Conservation (phyloP, 2,888 invertebrate species). For the Leucania comma region DNA sequence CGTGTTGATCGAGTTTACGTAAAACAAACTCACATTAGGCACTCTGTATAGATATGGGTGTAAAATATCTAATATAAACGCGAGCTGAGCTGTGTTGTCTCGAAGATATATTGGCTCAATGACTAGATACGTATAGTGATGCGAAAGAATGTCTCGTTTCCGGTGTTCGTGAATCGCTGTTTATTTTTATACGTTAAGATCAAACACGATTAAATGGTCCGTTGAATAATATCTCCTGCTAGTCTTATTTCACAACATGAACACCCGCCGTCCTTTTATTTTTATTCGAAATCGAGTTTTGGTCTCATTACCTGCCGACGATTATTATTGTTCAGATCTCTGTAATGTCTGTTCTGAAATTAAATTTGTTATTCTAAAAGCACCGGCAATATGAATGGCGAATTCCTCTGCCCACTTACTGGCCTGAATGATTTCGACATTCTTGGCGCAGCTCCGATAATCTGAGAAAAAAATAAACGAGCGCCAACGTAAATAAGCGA, state of each 20-base stretch:
- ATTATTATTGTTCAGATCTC: conserved; percentile 52
- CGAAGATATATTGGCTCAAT: conserved; percentile 35
- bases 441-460: conserved; percentile 89
- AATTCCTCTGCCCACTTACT: conserved; percentile 89
- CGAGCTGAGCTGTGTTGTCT: conserved; percentile 18
- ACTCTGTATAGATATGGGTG: too few relatives aligned
- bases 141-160: conserved; percentile 61
- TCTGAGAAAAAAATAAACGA: conserved; percentile 87
- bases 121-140: conserved; percentile 49
- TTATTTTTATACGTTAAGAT: conserved; percentile 60
- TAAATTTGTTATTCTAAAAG: conserved; percentile 76
- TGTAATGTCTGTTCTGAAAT: conserved; percentile 64
- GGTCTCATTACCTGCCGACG: conserved; percentile 41
- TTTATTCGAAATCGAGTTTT: conserved; percentile 34
- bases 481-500: conserved; percentile 85
- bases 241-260: conserved; percentile 33
- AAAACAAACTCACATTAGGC: too few relatives aligned
- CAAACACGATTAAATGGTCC: conserved; percentile 51
- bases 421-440: conserved; percentile 91
- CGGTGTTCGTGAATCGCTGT: conserved; percentile 57
- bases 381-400: conserved; percentile 87
- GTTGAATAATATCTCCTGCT: conserved; percentile 43
- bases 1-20: too few relatives aligned
- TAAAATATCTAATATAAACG: conserved; percentile 3
- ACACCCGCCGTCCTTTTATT: conserved; percentile 24